A percentile compares a stretch with the other conserved stretches of the same genome.
These are phyloP conservation scores for Coptodon rendalli DNA, from an alignment of 2,113 vertebrate genomes.

Conservation along the genomic window DNA sequence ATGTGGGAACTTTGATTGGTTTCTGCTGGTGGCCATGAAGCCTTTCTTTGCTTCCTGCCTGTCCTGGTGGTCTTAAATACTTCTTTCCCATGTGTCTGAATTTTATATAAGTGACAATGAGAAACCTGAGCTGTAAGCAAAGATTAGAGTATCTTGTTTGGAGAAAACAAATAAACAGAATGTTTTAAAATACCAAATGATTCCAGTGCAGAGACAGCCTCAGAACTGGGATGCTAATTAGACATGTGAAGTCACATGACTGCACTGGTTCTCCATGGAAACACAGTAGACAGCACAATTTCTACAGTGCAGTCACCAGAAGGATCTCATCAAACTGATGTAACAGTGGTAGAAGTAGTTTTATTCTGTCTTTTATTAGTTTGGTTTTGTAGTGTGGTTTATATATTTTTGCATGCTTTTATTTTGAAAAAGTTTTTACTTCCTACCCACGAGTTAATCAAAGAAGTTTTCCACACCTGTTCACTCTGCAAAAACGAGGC, in stretches of 20 bases:
- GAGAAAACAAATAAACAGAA: neutral
- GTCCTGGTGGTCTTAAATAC: neutral
- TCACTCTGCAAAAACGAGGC: neutral
- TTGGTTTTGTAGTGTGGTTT: neutral
- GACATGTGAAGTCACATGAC: neutral
- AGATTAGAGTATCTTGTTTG: neutral
- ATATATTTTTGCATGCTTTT: neutral
- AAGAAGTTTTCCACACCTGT: neutral
- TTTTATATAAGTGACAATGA: neutral
- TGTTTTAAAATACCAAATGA: neutral
- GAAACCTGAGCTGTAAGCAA: neutral
- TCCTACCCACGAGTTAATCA: neutral
- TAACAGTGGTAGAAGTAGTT: neutral
- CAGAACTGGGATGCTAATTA: neutral
- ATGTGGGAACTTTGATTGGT: neutral
- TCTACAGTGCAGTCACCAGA: neutral
- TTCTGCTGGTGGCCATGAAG: neutral
- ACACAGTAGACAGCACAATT: neutral
- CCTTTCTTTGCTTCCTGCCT: neutral
- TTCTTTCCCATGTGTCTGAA: neutral
- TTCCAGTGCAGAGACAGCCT: neutral
- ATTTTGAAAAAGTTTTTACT: neutral
- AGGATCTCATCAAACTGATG: neutral
- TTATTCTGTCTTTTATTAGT: neutral
- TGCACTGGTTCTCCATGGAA: neutral